phyloP scores from a whole-genome alignment of 2,888 invertebrate species.

The Tipula unca region DNA sequence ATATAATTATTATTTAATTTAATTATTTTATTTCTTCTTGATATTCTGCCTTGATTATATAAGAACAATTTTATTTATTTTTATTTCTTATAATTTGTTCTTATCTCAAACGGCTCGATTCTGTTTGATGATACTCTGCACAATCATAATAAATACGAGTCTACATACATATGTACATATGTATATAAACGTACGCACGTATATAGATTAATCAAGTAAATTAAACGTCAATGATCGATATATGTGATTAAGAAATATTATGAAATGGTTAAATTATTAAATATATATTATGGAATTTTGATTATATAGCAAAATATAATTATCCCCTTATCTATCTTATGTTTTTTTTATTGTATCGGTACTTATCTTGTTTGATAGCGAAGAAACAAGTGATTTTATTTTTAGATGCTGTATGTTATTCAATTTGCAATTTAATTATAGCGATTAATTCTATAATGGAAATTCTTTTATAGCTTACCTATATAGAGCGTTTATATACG shows the following conservation, averaged over 20 bases:
- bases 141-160: too few relatives aligned
- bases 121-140: not conserved
- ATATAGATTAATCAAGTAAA: not conserved
- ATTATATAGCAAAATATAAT: not conserved
- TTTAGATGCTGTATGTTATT: not conserved
- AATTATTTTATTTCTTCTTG: constrained; percentile 8
- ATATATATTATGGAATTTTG: not conserved
- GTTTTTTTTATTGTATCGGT: not conserved
- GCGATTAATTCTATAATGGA: not conserved
- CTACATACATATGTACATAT: too few relatives aligned
- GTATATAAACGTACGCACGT: not conserved
- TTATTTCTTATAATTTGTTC: not conserved
- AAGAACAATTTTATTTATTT: not conserved
- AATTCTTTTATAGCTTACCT: too few relatives aligned
- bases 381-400: not conserved
- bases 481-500: too few relatives aligned
- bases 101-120: not conserved
- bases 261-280: not conserved
- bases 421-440: not conserved
- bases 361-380: not conserved
- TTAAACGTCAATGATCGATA: not conserved
- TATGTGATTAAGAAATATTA: not conserved
- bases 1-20: constrained; percentile 10
- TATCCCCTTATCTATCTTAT: not conserved
- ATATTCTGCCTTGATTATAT: not conserved